phyloP scores from a whole-genome alignment of 2,113 vertebrate genomes.

The Sardina pilchardus region DNA sequence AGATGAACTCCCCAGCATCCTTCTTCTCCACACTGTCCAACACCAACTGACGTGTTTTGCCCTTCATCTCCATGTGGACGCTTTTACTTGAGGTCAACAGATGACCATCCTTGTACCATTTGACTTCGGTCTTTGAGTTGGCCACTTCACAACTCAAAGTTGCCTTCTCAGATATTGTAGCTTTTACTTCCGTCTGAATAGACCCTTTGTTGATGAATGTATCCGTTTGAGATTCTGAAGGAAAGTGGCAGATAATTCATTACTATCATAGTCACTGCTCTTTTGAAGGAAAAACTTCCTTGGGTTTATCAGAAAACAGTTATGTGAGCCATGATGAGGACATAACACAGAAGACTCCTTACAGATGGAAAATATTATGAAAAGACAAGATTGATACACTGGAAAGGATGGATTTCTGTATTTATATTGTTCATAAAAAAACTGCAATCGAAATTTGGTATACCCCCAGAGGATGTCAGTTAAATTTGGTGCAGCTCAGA shows the following conservation, averaged over 20 bases:
- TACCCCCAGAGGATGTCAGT: too few relatives aligned
- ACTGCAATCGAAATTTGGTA: too few relatives aligned
- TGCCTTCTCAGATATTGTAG: slow-evolving; percentile 66
- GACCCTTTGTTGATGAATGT: slow-evolving; percentile 65
- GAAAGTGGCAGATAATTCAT: neutral
- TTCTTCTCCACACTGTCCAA: slow-evolving; percentile 75
- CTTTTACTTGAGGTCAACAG: slow-evolving; percentile 69
- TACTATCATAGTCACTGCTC: too few relatives aligned
- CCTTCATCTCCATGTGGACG: slow-evolving; percentile 67
- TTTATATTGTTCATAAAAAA: too few relatives aligned
- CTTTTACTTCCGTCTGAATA: slow-evolving; percentile 71
- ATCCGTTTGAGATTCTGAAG: slow-evolving; percentile 56
- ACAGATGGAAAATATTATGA: too few relatives aligned
- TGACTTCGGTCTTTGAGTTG: slow-evolving; percentile 71
- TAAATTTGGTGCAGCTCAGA: too few relatives aligned
- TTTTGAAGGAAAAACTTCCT: too few relatives aligned
- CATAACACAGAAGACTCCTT: too few relatives aligned
- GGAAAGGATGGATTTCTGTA: too few relatives aligned
- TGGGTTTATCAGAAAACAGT: too few relatives aligned
- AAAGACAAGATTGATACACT: too few relatives aligned
- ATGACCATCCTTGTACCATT: slow-evolving; percentile 83
- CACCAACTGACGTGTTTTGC: slow-evolving; percentile 68
- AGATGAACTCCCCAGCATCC: slow-evolving; percentile 79
- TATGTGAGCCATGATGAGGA: too few relatives aligned
- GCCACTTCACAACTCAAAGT: slow-evolving; percentile 76